phyloP scores from a whole-genome alignment of 64 coral and sea anemone species.

The Stylophora pistillata region DNA sequence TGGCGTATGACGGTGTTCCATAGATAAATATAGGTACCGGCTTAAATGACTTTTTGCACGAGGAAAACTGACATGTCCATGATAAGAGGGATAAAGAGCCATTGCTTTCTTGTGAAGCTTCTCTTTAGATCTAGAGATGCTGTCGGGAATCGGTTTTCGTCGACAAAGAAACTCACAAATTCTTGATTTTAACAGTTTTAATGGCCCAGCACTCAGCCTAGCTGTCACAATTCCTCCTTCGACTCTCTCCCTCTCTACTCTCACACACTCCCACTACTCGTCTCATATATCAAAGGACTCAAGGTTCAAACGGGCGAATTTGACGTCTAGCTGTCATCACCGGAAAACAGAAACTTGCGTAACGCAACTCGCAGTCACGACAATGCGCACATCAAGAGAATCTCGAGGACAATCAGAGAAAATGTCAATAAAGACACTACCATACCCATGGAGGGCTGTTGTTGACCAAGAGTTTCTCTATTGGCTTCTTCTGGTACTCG shows the following conservation, averaged over 20 bases:
- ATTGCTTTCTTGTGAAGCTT: not conserved
- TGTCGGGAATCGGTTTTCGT: not conserved
- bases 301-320: no score
- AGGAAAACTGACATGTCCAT: conserved; percentile 29
- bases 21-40: conserved; percentile 18
- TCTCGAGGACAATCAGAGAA: conserved; percentile 52
- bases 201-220: no score
- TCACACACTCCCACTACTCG: no score
- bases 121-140: not conserved
- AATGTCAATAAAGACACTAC: conserved; percentile 52
- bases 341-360: no score
- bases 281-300: no score
- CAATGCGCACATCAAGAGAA: conserved; percentile 22
- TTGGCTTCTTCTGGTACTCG: no score
- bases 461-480: not conserved
- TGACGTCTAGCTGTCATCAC: no score
- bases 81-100: conserved; percentile 19
- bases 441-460: conserved; percentile 74
- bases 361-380: no score
- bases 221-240: no score
- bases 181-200: no score
- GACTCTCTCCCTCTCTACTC: no score
- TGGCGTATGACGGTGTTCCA: conserved; percentile 1
- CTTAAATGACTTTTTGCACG: conserved; percentile 58
- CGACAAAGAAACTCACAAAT: no score